Percentiles rank a stretch among this genome's conserved stretches.
phyloP scores from a whole-genome alignment of 2,113 vertebrate genomes.

The Corythornis madagascariensis region DNA sequence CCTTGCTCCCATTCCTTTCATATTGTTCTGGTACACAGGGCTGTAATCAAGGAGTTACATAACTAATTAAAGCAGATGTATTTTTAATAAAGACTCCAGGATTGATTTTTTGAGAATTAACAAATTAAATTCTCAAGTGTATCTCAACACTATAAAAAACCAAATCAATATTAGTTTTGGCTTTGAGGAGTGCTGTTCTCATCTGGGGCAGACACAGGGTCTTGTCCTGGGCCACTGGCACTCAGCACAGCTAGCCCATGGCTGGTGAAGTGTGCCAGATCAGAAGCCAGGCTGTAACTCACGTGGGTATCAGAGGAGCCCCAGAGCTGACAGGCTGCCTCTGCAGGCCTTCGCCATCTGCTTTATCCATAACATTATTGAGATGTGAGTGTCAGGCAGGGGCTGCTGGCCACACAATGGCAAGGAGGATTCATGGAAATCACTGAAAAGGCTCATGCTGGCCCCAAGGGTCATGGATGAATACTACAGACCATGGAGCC shows the following conservation, averaged over 20 bases:
- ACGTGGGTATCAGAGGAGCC: background rate
- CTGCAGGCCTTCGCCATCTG: background rate
- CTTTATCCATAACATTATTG: background rate
- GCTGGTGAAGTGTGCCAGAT: background rate
- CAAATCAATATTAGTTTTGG: background rate
- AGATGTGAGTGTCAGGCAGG: background rate
- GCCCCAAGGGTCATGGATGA: background rate
- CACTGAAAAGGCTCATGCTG: rapidly evolving
- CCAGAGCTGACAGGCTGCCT: background rate
- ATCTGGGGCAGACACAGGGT: background rate
- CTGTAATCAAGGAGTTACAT: slow-evolving; percentile 46
- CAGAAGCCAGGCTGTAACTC: slow-evolving; percentile 1
- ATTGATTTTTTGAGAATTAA: slow-evolving; percentile 39
- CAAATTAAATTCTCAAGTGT: background rate
- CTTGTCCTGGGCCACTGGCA: background rate
- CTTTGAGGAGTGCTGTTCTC: background rate
- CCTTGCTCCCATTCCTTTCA: background rate
- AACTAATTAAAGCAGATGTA: slow-evolving; percentile 52
- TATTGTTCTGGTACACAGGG: background rate
- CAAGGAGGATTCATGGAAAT: background rate
- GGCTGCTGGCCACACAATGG: background rate
- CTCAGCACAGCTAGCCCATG: background rate
- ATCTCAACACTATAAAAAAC: background rate
- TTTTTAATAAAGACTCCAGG: slow-evolving; percentile 49
- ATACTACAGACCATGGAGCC: background rate